Conservation (phyloP, 2,888 invertebrate genomes). For the Melanophora roralis region DNA sequence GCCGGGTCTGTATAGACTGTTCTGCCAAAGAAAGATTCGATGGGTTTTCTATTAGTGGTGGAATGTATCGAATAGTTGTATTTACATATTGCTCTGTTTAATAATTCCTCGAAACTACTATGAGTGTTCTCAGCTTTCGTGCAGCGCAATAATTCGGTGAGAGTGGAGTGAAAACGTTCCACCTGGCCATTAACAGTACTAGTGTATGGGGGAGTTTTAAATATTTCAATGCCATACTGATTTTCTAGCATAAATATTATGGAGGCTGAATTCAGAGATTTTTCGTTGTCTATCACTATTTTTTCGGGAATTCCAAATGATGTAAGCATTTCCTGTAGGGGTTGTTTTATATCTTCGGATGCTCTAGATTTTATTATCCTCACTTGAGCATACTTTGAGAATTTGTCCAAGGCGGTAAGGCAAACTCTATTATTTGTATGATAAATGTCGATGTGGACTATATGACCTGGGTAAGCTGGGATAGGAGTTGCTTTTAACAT, state of each 20-base stretch:
- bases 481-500: no score
- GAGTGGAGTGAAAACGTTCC: slow-evolving; percentile 57
- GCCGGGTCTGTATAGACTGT: no score
- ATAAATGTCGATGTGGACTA: slow-evolving; percentile 23
- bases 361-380: slow-evolving; percentile 39
- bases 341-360: slow-evolving; percentile 43
- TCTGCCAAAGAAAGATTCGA: slow-evolving; percentile 44
- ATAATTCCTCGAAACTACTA: slow-evolving; percentile 12
- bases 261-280: slow-evolving; percentile 46
- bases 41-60: slow-evolving; percentile 35
- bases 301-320: slow-evolving; percentile 52
- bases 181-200: slow-evolving; percentile 37
- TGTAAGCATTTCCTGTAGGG: slow-evolving; percentile 16
- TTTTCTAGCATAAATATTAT: slow-evolving; percentile 52
- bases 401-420: slow-evolving; percentile 15
- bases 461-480: slow-evolving; percentile 8
- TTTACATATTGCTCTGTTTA: slow-evolving; percentile 41
- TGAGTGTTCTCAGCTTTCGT: slow-evolving; percentile 30
- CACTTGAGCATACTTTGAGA: slow-evolving; percentile 28
- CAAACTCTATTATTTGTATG: slow-evolving; percentile 12
- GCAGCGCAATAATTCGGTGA: slow-evolving; percentile 46
- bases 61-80: slow-evolving; percentile 50
- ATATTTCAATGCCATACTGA: slow-evolving; percentile 36
- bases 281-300: slow-evolving; percentile 58
- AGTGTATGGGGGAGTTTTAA: slow-evolving; percentile 51